These are phyloP conservation scores for Trochalopteron elliotii DNA, from an alignment of 2,113 vertebrate species.

Conservation along the genomic window DNA sequence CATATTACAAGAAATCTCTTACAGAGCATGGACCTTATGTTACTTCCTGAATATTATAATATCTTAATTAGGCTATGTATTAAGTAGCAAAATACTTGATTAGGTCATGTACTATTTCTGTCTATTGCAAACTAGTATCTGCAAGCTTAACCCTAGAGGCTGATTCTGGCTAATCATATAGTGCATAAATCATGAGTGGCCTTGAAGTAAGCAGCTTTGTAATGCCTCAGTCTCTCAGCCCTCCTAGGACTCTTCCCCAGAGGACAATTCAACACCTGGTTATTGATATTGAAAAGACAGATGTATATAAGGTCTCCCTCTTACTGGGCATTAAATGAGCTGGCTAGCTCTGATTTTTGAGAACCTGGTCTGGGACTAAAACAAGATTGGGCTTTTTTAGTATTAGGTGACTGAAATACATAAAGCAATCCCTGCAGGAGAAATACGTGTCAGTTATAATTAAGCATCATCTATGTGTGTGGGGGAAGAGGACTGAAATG, in stretches of 20 bases:
- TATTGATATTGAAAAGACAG: not conserved
- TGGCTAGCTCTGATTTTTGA: not conserved
- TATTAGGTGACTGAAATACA: not conserved
- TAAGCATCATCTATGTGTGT: not conserved
- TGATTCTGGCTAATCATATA: not conserved
- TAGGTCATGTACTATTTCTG: constrained; percentile 34
- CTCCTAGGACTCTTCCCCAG: not conserved
- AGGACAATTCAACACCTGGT: not conserved
- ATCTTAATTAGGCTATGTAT: not conserved
- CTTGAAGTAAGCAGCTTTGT: not conserved
- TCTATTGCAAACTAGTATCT: not conserved
- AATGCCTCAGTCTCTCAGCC: not conserved
- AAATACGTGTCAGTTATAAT: not conserved
- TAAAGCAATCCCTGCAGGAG: not conserved
- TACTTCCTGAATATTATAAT: constrained; percentile 1
- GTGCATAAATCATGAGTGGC: not conserved
- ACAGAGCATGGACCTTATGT: not conserved
- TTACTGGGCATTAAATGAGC: not conserved
- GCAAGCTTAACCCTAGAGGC: constrained; percentile 5
- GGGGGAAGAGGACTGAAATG: not conserved
- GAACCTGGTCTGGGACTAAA: not conserved
- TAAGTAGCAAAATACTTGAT: constrained; percentile 24
- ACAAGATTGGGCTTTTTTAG: not conserved
- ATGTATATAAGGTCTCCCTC: not conserved
- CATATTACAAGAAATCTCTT: not conserved